phyloP scores from a whole-genome alignment of 2,113 vertebrate species.

The Nerophis lumbriciformis region DNA sequence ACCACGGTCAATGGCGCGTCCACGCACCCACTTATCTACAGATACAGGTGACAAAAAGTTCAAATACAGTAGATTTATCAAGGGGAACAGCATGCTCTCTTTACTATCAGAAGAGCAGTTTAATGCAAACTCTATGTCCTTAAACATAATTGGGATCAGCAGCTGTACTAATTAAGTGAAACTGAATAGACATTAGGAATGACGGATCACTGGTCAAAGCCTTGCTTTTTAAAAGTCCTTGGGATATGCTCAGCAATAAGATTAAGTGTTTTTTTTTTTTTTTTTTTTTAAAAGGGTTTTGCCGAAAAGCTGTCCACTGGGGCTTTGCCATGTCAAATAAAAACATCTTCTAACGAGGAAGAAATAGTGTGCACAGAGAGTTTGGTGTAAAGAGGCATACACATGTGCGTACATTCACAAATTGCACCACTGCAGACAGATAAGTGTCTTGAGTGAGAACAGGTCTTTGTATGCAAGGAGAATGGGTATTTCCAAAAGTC shows the following conservation, averaged over 20 bases:
- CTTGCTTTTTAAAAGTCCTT: constrained; percentile 41
- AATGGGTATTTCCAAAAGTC: constrained; percentile 52
- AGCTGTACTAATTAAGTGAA: constrained; percentile 44
- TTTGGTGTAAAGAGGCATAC: constrained; percentile 27
- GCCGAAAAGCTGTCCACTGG: constrained; percentile 46
- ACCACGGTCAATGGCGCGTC: constrained; percentile 88
- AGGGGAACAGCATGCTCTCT: constrained; percentile 13
- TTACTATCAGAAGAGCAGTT: constrained; percentile 45
- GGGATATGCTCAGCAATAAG: constrained; percentile 51
- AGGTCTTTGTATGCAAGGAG: constrained; percentile 56
- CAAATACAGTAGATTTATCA: constrained; percentile 26
- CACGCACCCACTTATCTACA: constrained; percentile 75
- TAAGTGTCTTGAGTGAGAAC: constrained; percentile 62
- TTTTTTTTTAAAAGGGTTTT: constrained; percentile 41
- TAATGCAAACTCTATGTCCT: constrained; percentile 42
- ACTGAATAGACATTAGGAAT: constrained; percentile 44
- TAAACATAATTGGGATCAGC: constrained; percentile 49
- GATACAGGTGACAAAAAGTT: constrained; percentile 12
- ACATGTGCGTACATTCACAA: constrained; percentile 35
- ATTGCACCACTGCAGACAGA: constrained; percentile 32
- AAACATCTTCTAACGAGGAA: constrained; percentile 62
- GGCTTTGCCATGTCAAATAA: constrained; percentile 60
- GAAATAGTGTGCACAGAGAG: constrained; percentile 8
- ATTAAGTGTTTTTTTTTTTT: constrained; percentile 41
- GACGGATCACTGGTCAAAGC: constrained; percentile 39